A percentile compares a stretch with the other conserved stretches of the same genome.
These are phyloP conservation scores for Octonoba sinensis DNA, from an alignment of 2,888 invertebrate genomes.

Conservation along the genomic window DNA sequence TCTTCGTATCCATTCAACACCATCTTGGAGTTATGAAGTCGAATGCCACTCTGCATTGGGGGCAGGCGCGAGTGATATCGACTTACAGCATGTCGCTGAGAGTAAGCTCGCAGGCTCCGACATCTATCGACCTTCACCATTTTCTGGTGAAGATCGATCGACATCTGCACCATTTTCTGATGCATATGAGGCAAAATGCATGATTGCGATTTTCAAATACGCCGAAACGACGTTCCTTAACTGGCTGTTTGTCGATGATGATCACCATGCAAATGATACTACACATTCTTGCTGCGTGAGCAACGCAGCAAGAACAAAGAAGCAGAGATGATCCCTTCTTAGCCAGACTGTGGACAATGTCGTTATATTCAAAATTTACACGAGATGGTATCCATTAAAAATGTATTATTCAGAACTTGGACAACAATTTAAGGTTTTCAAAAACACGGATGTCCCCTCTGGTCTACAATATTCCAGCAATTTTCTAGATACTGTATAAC, in stretches of 20 bases:
- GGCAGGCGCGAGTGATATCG: constrained; percentile 77
- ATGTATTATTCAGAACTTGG: no score
- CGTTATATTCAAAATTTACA: no score
- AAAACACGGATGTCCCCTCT: no score
- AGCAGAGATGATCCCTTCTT: no score
- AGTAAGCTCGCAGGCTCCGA: constrained; percentile 79
- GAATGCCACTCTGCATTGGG: constrained; percentile 84
- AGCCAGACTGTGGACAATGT: no score
- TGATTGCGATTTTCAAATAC: constrained; percentile 88
- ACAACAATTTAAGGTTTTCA: no score
- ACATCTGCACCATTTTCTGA: no score
- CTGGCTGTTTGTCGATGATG: constrained; percentile 71
- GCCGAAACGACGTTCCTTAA: constrained; percentile 78
- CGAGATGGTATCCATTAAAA: no score
- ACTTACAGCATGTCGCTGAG: constrained; percentile 20
- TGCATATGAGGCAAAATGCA: constrained; percentile 85
- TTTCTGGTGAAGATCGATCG: no score
- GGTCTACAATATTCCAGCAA: no score
- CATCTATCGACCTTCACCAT: constrained; percentile 85
- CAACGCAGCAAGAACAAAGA: no score
- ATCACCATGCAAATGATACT: constrained; percentile 89
- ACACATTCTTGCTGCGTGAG: constrained; percentile 83
- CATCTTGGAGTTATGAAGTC: constrained; percentile 88
- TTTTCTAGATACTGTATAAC: no score
- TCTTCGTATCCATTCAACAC: constrained; percentile 87